phyloP scores from a whole-genome alignment of 2,797 vertebrate species.

The Galaxias olidus region DNA sequence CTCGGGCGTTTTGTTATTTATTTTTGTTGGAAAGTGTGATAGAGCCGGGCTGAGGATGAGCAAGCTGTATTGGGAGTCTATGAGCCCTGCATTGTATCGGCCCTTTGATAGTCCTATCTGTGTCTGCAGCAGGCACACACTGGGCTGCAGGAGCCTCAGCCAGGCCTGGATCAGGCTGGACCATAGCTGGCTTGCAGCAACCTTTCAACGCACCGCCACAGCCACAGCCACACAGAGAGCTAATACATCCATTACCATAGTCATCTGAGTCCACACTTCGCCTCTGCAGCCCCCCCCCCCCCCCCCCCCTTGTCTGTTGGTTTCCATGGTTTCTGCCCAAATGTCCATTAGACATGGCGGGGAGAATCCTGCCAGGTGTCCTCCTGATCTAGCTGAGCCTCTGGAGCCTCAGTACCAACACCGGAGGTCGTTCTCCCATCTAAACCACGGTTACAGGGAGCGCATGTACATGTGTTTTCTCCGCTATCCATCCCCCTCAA shows the following conservation, averaged over 20 bases:
- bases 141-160: conserved; percentile 52
- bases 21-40: conserved; percentile 53
- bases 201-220: conserved; percentile 46
- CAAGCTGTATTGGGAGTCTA: conserved; percentile 49
- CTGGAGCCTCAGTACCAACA: not conserved
- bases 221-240: no score
- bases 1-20: conserved; percentile 26
- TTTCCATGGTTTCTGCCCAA: conserved; percentile 8
- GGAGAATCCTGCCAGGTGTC: not conserved
- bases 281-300: not conserved
- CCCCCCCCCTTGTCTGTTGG: no score
- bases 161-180: conserved; percentile 39
- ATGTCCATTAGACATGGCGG: not conserved
- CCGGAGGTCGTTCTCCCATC: not conserved
- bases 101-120: conserved; percentile 68
- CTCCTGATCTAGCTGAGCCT: not conserved
- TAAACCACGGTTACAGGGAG: not conserved
- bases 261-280: not conserved
- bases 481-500: no score
- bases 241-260: not conserved
- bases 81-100: conserved; percentile 54
- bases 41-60: conserved; percentile 47
- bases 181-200: conserved; percentile 46
- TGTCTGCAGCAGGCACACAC: conserved; percentile 56
- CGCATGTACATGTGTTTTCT: no score